Percentiles rank a stretch among this genome's conserved stretches.
Conservation (phyloP, 1,140 invertebrate species). For the Magallana angulata region DNA sequence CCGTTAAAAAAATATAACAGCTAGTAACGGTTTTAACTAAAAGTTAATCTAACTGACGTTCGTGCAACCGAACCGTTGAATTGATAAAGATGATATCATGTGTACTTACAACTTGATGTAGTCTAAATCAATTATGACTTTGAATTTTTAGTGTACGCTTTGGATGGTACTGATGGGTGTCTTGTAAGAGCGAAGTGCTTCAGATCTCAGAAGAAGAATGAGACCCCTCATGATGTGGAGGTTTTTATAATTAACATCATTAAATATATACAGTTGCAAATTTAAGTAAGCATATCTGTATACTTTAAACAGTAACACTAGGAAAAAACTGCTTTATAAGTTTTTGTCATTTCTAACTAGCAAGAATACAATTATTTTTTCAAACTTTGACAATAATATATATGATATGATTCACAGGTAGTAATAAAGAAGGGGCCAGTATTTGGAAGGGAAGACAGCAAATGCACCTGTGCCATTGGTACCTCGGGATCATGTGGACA, state of each 20-base stretch:
- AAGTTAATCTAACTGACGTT: no score
- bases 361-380: background rate
- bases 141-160: no score
- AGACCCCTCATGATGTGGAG: background rate
- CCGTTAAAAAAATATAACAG: no score
- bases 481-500: conserved; percentile 49
- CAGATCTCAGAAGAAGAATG: background rate
- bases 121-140: no score
- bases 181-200: no score
- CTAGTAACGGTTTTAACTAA: no score
- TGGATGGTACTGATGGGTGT: no score
- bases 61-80: no score
- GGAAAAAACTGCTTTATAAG: background rate
- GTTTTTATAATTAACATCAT: background rate
- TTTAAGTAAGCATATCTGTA: background rate
- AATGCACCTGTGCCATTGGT: conserved; percentile 55
- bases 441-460: background rate
- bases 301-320: background rate
- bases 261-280: background rate
- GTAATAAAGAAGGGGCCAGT: background rate
- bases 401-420: background rate
- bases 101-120: no score
- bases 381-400: background rate
- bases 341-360: background rate
- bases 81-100: no score